Evolutionary conservation across 2,797 vertebrate species (phyloP).

Genomic region (Micromesistius poutassou): DNA sequence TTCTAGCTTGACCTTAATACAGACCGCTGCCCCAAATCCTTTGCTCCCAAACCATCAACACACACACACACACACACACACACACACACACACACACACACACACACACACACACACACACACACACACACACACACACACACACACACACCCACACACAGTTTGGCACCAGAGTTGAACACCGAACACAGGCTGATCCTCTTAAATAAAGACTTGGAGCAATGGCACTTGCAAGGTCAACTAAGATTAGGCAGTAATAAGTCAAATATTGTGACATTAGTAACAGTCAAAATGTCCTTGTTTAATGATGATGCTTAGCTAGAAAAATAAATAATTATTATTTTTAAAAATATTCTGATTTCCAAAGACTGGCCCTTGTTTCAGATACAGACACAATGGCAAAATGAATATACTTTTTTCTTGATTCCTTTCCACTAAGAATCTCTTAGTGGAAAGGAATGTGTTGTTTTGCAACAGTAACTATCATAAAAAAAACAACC

Average conservation of each 20-base stretch:
- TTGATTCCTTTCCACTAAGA: not conserved
- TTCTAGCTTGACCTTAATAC: conserved; percentile 63
- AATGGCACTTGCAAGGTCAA: conserved; percentile 39
- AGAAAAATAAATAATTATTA: conserved; percentile 13
- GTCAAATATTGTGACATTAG: conserved; percentile 33
- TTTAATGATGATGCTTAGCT: conserved; percentile 1
- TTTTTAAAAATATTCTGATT: not conserved
- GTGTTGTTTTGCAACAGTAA: not conserved
- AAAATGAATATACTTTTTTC: not conserved
- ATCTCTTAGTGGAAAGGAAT: not conserved
- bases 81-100: not conserved
- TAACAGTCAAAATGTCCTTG: conserved; percentile 4
- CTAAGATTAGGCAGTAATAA: conserved; percentile 38
- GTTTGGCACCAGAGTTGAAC: conserved; percentile 41
- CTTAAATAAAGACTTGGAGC: conserved; percentile 39
- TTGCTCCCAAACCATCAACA: conserved; percentile 42
- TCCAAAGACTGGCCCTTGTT: not conserved
- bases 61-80: not conserved
- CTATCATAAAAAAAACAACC: too few relatives aligned
- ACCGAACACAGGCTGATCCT: conserved; percentile 55
- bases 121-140: not conserved
- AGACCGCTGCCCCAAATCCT: conserved; percentile 51
- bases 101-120: not conserved
- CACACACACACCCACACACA: conserved; percentile 2
- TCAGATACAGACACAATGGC: not conserved